phyloP scores from a whole-genome alignment of 2,797 vertebrate genomes.

The Galago senegalensis region DNA sequence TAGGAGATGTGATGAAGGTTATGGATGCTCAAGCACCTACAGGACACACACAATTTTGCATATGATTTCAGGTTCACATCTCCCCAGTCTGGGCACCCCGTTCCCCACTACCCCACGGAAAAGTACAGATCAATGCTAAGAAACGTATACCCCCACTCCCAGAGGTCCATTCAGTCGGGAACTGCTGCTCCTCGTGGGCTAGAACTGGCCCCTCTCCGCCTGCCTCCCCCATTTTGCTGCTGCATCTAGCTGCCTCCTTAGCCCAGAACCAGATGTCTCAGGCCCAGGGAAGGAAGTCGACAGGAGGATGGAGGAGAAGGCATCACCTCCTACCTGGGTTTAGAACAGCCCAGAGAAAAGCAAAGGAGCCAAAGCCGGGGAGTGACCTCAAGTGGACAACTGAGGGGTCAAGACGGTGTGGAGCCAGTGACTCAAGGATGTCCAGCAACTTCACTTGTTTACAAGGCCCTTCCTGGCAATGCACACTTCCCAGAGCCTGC shows the following conservation, averaged over 20 bases:
- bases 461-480: slow-evolving; percentile 63
- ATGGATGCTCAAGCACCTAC: rapidly evolving
- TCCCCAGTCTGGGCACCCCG: too few species aligned
- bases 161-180: neutral
- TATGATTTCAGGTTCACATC: neutral
- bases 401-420: neutral
- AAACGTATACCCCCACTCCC: rapidly evolving
- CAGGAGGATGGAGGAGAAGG: neutral
- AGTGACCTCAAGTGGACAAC: slow-evolving; percentile 55
- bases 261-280: neutral
- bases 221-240: neutral
- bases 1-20: neutral
- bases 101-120: neutral
- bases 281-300: neutral
- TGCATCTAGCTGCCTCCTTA: neutral
- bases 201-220: neutral
- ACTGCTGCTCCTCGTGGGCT: neutral
- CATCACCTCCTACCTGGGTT: neutral
- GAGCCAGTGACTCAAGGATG: slow-evolving; percentile 20
- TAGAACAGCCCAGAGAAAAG: neutral
- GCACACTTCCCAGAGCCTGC: neutral
- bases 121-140: neutral
- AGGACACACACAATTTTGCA: neutral
- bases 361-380: neutral
- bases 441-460: neutral